A percentile compares a stretch with the other conserved stretches of the same genome.
phyloP scores from a whole-genome alignment of 53 echinoderm and acorn worm genomes.

The Holothuria leucospilota region DNA sequence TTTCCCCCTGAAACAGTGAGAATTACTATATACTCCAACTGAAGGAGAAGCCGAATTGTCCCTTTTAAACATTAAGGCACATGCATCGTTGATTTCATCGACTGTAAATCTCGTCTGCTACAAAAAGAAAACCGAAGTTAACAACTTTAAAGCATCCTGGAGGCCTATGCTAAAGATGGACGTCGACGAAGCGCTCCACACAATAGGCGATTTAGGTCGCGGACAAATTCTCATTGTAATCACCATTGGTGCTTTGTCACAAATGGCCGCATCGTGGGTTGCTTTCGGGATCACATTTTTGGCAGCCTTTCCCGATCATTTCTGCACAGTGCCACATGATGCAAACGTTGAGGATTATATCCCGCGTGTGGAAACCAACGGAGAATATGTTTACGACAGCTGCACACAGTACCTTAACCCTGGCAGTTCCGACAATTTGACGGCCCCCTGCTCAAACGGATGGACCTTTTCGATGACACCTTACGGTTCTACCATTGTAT shows the following conservation, averaged over 20 bases:
- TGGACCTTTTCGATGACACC: background rate
- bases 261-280: background rate
- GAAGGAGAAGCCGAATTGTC: too few relatives aligned
- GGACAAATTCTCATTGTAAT: background rate
- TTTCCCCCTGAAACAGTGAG: too few relatives aligned
- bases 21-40: too few relatives aligned
- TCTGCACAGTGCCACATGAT: background rate
- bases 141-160: too few relatives aligned
- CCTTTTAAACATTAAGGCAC: too few relatives aligned
- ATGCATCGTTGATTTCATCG: too few relatives aligned
- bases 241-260: background rate
- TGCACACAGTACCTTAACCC: background rate
- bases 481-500: conserved; percentile 1
- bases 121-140: too few relatives aligned
- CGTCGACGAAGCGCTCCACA: background rate
- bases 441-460: background rate
- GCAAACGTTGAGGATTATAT: background rate
- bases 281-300: background rate
- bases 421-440: background rate
- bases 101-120: too few relatives aligned
- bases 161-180: background rate
- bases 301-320: background rate
- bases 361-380: background rate
- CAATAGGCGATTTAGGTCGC: conserved; percentile 13
- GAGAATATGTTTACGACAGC: background rate